A percentile compares a stretch with the other conserved stretches of the same genome.
These are phyloP conservation scores for Esperia sulphurella DNA, from an alignment of 2,888 invertebrate genomes.

Conservation along the genomic window DNA sequence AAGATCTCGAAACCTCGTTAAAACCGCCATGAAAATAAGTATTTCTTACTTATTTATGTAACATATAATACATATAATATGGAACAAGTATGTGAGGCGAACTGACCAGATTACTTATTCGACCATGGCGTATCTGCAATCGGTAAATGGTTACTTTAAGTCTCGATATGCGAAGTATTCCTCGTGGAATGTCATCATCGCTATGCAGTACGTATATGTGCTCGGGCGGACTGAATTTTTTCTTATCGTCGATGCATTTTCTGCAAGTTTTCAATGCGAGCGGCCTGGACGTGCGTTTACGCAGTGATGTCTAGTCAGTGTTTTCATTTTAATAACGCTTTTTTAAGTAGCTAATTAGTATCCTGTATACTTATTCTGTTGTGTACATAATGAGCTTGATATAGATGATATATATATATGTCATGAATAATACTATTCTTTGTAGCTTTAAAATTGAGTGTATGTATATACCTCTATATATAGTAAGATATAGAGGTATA, in stretches of 20 bases:
- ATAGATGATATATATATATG: no score
- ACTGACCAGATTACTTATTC: slow-evolving; percentile 71
- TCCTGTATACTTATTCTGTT: background rate
- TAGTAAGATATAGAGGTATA: no score
- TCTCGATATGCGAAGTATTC: slow-evolving; percentile 73
- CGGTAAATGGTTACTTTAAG: slow-evolving; percentile 77
- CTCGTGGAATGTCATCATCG: slow-evolving; percentile 72
- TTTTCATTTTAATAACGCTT: no score
- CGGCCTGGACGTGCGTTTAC: slow-evolving; percentile 31
- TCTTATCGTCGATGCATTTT: slow-evolving; percentile 77
- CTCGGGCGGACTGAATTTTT: slow-evolving; percentile 72
- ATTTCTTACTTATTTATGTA: slow-evolving; percentile 75
- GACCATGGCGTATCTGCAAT: slow-evolving; percentile 78
- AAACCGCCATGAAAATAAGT: slow-evolving; percentile 53
- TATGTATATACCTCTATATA: no score
- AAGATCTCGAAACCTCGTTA: slow-evolving; percentile 41
- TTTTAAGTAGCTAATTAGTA: no score
- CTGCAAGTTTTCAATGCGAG: slow-evolving; percentile 72
- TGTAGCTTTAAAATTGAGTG: no score
- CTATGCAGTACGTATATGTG: slow-evolving; percentile 71
- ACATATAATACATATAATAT: slow-evolving; percentile 33
- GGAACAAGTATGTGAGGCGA: slow-evolving; percentile 39
- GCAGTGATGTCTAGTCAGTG: background rate
- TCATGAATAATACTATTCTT: no score
- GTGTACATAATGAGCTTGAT: background rate